Evolutionary conservation across 2,797 vertebrate species (phyloP), one percentile per base, ranked within the genome.

Genomic region (Leuciscus waleckii): DNA sequence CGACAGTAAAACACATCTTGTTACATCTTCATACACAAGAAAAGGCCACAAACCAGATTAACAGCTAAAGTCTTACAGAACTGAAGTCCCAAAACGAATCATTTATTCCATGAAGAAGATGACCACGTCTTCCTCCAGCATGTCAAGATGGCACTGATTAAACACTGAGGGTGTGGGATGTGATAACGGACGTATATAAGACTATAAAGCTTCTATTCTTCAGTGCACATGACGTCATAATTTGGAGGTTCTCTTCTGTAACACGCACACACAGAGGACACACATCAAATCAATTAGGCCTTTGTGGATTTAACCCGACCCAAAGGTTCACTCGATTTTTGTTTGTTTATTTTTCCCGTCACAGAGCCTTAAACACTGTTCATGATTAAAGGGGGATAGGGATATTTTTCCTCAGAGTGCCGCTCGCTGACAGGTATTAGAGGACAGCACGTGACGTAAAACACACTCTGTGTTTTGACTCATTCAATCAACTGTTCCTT

Each of bases 271-370:
- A 86, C 73, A 81, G 67, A 79, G 26, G 39, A 54, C 70, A 90
- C 91, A 91, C 86, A 90, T 83, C 87, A 91, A 95, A 93, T 96
- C 95, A 96, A 95, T 95, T 94, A 94, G 89, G 92, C 90, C 92
- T 92, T 91, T 95, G 94, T 90, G 90, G 93, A 91, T 95, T 93
- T 93, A 93, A 94, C 93, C 86, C 39, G 4, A 90, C 85, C 90
- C 88, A 79, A 89, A 90, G 91, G 89, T 92, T 94, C 92, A 92
- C 92, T 94, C 92, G 86, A 90, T 93, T 95, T 94, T 92, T 94
- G 92, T 92, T 89, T 93, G 93, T 93, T 95, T 93, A 93, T 90
- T 92, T 94, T 91, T 94, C 89, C 90, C 92, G 87, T 93, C 92
- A 94, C 92, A 92, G 89, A 89, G 91, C 91, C 93, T 92, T 92